Conservation (phyloP, 2,888 invertebrate genomes). For the Melikaiella ostensackeni region DNA sequence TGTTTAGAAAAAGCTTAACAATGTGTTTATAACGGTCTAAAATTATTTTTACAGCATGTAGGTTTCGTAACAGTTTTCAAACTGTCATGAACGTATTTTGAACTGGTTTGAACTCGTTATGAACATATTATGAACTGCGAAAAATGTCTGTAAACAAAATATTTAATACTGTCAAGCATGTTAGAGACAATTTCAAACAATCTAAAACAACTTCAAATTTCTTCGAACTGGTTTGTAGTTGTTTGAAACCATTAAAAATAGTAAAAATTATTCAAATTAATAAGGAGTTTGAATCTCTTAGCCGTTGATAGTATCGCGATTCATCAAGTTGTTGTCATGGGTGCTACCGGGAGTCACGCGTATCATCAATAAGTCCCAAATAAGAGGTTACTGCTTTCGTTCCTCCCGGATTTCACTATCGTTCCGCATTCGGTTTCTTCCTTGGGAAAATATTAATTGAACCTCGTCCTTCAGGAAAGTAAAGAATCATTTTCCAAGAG, state of each 20-base stretch:
- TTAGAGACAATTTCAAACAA: neutral
- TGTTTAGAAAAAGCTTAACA: too few species aligned
- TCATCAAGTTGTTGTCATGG: constrained; percentile 4
- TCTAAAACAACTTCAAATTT: neutral
- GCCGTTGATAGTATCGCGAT: neutral
- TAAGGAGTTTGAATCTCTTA: neutral
- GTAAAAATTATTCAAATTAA: neutral
- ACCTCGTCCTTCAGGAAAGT: constrained; percentile 5
- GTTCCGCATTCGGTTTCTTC: constrained; percentile 46
- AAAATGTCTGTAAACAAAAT: neutral
- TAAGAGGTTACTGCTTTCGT: neutral
- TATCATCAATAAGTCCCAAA: constrained; percentile 23
- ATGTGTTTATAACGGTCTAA: too few species aligned
- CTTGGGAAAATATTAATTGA: constrained; percentile 42
- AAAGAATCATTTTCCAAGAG: neutral
- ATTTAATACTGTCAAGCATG: neutral
- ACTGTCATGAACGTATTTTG: too few species aligned
- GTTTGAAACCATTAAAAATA: neutral
- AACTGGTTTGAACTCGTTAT: too few species aligned
- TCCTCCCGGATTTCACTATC: constrained; percentile 30
- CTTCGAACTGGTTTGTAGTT: neutral
- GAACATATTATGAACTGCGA: too few species aligned
- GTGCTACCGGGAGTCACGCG: constrained; percentile 17
- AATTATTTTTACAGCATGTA: too few species aligned
- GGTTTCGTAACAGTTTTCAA: too few species aligned